Percentiles rank a stretch among this genome's conserved stretches.
phyloP scores from a whole-genome alignment of 2,797 vertebrate species.

The Liparis tanakae region DNA sequence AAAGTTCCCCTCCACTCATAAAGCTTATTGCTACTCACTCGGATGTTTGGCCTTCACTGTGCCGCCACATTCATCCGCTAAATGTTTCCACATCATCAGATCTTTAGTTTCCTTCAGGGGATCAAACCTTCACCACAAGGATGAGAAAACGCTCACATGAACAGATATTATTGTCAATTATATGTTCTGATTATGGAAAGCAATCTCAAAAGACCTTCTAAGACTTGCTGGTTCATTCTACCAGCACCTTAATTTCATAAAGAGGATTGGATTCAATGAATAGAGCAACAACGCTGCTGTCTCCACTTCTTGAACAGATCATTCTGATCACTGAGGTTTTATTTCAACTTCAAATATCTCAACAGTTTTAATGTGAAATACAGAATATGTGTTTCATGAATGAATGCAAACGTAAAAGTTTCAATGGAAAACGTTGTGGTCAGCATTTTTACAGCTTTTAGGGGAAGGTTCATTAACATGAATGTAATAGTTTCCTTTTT shows the following conservation, averaged over 20 bases:
- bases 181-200: not conserved
- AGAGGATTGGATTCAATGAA: conserved; percentile 2
- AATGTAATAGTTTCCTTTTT: conserved; percentile 21
- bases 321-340: not conserved
- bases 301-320: not conserved
- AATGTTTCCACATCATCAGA: not conserved
- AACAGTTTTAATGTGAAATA: not conserved
- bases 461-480: not conserved
- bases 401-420: not conserved
- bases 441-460: not conserved
- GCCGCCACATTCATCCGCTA: not conserved
- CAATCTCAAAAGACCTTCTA: not conserved
- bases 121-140: not conserved
- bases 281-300: not conserved
- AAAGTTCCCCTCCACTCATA: not conserved
- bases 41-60: not conserved
- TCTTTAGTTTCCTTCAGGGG: not conserved
- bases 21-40: not conserved
- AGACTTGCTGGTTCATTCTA: not conserved
- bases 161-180: not conserved
- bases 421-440: not conserved
- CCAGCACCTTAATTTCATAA: not conserved
- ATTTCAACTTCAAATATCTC: not conserved
- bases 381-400: not conserved
- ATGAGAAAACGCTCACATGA: not conserved